These are phyloP conservation scores for Choreutis nemorana DNA, from an alignment of 2,888 invertebrate genomes.

Conservation along the genomic window DNA sequence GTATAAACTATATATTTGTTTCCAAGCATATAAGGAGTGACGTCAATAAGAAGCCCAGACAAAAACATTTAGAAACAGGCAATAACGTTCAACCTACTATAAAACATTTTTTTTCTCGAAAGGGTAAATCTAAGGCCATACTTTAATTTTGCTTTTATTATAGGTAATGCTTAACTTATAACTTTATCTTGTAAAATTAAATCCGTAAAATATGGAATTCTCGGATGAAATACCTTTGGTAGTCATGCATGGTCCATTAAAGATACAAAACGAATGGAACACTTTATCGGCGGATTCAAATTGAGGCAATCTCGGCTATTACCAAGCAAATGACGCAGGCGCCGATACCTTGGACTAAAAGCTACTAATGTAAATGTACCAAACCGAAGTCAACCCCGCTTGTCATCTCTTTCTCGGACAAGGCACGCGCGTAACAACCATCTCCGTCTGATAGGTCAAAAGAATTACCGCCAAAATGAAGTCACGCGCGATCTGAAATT, in stretches of 20 bases:
- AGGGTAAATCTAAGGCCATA: too few relatives aligned
- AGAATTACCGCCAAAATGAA: slow-evolving; percentile 31
- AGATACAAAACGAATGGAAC: slow-evolving; percentile 22
- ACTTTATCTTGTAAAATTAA: too few relatives aligned
- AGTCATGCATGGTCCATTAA: slow-evolving; percentile 27
- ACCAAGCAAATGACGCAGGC: slow-evolving; percentile 44
- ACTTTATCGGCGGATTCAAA: slow-evolving; percentile 37
- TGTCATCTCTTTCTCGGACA: neutral
- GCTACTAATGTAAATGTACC: slow-evolving; percentile 49
- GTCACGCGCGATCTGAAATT: slow-evolving; percentile 43
- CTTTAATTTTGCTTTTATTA: too few relatives aligned
- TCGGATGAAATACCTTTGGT: slow-evolving; percentile 6
- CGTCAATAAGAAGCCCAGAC: too few relatives aligned
- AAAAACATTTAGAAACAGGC: too few relatives aligned
- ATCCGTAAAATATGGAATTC: too few relatives aligned
- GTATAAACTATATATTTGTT: too few relatives aligned
- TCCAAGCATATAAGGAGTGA: too few relatives aligned
- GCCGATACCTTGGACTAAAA: slow-evolving; percentile 40
- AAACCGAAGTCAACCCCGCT: neutral
- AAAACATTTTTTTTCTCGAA: too few relatives aligned
- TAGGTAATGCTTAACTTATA: too few relatives aligned
- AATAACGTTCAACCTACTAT: too few relatives aligned
- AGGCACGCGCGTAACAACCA: slow-evolving; percentile 1
- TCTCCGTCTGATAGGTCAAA: slow-evolving; percentile 26
- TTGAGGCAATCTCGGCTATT: slow-evolving; percentile 47